A percentile compares a stretch with the other conserved stretches of the same genome.
Evolutionary conservation across 2,113 vertebrate genomes (phyloP).

Genomic region (Kryptolebias marmoratus): DNA sequence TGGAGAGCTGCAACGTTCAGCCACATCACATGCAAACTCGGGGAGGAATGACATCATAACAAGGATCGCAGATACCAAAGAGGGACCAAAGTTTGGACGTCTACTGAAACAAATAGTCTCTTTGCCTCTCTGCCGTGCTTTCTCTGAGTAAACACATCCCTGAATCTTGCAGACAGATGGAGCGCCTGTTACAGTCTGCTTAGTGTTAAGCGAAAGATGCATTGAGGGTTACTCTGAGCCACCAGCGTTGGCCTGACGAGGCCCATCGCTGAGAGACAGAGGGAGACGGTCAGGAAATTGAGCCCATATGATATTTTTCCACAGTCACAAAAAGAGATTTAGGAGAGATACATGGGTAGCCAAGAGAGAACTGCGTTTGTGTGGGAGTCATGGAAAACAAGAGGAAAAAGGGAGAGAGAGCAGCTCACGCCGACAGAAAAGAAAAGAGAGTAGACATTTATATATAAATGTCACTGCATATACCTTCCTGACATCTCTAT

Average conservation of each 20-base stretch:
- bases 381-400: slow-evolving; percentile 78
- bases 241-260: slow-evolving; percentile 72
- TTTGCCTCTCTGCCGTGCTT: too few species aligned
- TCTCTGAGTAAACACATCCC: slow-evolving; percentile 59
- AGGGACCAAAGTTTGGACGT: slow-evolving; percentile 17
- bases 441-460: slow-evolving; percentile 37
- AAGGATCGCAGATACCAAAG: neutral
- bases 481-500: slow-evolving; percentile 6
- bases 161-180: slow-evolving; percentile 57
- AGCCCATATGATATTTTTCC: slow-evolving; percentile 83
- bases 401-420: slow-evolving; percentile 57
- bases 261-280: slow-evolving; percentile 65
- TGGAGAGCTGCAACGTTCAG: slow-evolving; percentile 4
- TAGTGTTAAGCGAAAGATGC: slow-evolving; percentile 67
- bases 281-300: slow-evolving; percentile 79
- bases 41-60: slow-evolving; percentile 10
- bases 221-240: slow-evolving; percentile 63
- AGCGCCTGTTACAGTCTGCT: slow-evolving; percentile 61
- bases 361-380: slow-evolving; percentile 70
- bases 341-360: slow-evolving; percentile 70
- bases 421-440: slow-evolving; percentile 56
- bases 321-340: slow-evolving; percentile 77
- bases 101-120: slow-evolving; percentile 28
- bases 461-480: slow-evolving; percentile 25
- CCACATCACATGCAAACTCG: slow-evolving; percentile 10